Evolutionary conservation across 1,140 invertebrate genomes (phyloP).

Genomic region (Nomia melanderi): DNA sequence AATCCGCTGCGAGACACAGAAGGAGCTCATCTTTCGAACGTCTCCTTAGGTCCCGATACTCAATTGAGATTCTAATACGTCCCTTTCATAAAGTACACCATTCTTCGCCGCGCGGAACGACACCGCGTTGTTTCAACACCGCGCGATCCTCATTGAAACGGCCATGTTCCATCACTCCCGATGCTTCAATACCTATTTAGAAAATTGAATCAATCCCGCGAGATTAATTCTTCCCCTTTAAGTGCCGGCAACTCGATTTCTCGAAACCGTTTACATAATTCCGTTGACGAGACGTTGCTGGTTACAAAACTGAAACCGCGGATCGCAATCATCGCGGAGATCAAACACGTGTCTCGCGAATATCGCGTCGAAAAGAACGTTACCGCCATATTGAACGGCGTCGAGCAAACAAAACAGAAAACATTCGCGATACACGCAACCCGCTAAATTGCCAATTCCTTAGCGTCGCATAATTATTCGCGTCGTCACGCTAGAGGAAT

Average conservation of each 20-base stretch:
- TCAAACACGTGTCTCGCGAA: no score
- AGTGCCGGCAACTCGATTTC: not conserved
- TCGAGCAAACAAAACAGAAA: no score
- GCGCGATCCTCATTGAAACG: not conserved
- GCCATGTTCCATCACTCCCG: not conserved
- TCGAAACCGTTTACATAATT: constrained; percentile 2
- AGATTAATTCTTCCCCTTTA: not conserved
- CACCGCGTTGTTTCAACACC: not conserved
- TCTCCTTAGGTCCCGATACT: not conserved
- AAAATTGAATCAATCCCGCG: not conserved
- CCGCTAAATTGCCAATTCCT: no score
- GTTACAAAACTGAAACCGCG: not conserved
- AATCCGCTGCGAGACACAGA: not conserved
- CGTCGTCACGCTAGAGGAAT: no score
- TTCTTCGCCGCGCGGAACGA: constrained; percentile 5
- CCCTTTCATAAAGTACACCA: constrained; percentile 6
- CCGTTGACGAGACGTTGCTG: not conserved
- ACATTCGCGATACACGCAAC: no score
- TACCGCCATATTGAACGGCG: no score
- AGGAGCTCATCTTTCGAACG: not conserved
- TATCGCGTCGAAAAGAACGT: no score
- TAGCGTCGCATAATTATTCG: no score
- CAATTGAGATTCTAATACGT: not conserved
- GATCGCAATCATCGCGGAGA: not conserved
- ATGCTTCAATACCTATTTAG: not conserved